Conservation (phyloP, 2,113 vertebrate species). For the Lathamus discolor region DNA sequence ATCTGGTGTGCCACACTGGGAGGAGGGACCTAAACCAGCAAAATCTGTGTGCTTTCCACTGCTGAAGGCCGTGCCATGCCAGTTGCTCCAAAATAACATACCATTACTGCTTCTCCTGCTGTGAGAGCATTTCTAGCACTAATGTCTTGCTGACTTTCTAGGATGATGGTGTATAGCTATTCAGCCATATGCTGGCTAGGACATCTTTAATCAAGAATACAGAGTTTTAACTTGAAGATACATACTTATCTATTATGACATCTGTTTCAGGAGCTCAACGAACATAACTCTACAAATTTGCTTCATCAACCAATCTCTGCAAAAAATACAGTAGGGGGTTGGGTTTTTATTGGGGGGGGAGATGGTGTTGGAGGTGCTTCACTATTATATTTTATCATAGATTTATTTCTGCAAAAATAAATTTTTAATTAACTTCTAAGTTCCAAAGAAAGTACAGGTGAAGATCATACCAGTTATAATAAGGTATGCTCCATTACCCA, state of each 20-base stretch:
- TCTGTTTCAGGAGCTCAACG: background rate
- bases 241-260: background rate
- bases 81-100: background rate
- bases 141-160: background rate
- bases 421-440: background rate
- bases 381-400: background rate
- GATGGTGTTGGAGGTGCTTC: rapidly evolving
- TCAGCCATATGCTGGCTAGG: background rate
- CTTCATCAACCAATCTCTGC: background rate
- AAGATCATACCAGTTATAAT: background rate
- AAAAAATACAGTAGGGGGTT: background rate
- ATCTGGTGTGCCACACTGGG: background rate
- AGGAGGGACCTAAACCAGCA: background rate
- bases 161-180: background rate
- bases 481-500: background rate
- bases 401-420: background rate
- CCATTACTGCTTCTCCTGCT: background rate
- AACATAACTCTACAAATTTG: background rate
- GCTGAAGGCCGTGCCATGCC: background rate
- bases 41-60: background rate
- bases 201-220: background rate
- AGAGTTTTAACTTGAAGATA: background rate
- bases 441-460: background rate
- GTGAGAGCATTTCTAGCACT: background rate
- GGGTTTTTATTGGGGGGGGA: rapidly evolving